Conservation (phyloP, 2,113 vertebrate genomes). For the Hyperopisus bebe region DNA sequence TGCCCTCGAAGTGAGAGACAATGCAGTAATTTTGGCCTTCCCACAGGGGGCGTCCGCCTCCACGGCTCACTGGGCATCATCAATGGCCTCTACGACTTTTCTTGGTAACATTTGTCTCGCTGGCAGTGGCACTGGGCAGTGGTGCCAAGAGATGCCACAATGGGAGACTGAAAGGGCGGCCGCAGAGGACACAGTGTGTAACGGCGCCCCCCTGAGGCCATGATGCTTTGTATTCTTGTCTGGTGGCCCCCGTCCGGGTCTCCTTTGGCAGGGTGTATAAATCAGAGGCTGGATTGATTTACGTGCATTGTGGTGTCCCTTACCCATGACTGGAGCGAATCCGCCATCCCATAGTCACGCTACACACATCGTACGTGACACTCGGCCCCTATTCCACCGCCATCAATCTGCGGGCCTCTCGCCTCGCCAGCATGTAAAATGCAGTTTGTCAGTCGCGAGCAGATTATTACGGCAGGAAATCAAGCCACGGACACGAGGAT, state of each 20-base stretch:
- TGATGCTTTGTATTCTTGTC: neutral
- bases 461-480: constrained; percentile 59
- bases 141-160: constrained; percentile 35
- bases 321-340: neutral
- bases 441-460: constrained; percentile 48
- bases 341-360: neutral
- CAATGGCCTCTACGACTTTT: constrained; percentile 54
- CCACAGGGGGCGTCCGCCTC: constrained; percentile 14
- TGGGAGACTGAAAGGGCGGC: constrained; percentile 20
- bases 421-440: constrained; percentile 39
- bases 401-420: constrained; percentile 43
- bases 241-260: neutral
- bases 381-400: constrained; percentile 37
- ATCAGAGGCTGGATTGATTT: neutral
- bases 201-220: neutral
- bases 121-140: constrained; percentile 45
- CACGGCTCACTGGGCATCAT: constrained; percentile 53
- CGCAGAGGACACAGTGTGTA: neutral
- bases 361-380: neutral
- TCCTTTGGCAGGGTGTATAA: neutral
- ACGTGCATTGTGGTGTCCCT: neutral
- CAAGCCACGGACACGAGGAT: constrained; percentile 52
- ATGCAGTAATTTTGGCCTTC: neutral
- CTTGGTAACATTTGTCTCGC: constrained; percentile 40
- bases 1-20: neutral